Conservation (phyloP, 2,113 vertebrate species). For the mouse (Mus musculus) region GRCm39 chr10:21828001-21828500, state of each 20-base stretch:
- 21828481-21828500: neutral
- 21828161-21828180: conserved; percentile 24
- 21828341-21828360: conserved; percentile 20
- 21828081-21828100: neutral
- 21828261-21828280: neutral
- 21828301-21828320: neutral
- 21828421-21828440: neutral
- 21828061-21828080: neutral
- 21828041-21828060: neutral
- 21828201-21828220: neutral
- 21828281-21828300: conserved; percentile 38
- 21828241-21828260: neutral
- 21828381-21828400: neutral
- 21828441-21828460: neutral
- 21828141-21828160: neutral
- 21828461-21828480: neutral
- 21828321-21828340: neutral
- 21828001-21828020: too few relatives aligned
- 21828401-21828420: neutral
- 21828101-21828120: neutral
- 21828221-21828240: neutral
- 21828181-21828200: neutral
- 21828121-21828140: neutral
- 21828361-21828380: neutral
- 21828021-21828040: too few relatives aligned